These are phyloP conservation scores for Albula goreensis DNA, from an alignment of 2,113 vertebrate species.

Conservation along the genomic window DNA sequence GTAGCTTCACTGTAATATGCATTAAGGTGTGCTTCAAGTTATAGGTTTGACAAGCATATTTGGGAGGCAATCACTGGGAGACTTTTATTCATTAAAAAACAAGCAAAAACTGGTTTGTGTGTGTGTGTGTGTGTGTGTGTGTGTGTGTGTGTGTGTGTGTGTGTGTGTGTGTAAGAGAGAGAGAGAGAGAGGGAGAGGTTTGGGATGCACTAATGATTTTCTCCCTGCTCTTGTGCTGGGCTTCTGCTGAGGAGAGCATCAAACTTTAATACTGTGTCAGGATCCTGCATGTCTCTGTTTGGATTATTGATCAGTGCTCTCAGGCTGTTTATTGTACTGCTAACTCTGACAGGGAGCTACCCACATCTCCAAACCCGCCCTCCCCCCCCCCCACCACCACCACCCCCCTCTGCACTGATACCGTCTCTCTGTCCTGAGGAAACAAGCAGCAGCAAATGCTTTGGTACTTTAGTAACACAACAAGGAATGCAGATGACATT, in stretches of 20 bases:
- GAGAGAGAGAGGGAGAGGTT: background rate
- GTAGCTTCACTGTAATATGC: background rate
- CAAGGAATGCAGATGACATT: background rate
- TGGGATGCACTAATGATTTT: constrained; percentile 14
- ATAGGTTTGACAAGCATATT: background rate
- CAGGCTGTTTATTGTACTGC: constrained; percentile 24
- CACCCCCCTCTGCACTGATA: no score
- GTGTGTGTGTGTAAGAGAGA: background rate
- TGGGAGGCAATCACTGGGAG: background rate
- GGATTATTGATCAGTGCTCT: constrained; percentile 46
- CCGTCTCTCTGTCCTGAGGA: background rate
- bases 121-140: no score
- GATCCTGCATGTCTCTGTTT: constrained; percentile 13
- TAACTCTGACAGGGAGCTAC: background rate
- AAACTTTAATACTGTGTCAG: constrained; percentile 44
- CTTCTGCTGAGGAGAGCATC: constrained; percentile 31
- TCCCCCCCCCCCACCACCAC: background rate
- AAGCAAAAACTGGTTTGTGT: no score
- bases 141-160: no score
- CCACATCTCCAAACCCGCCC: background rate
- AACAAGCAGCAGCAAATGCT: background rate
- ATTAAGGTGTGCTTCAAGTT: background rate
- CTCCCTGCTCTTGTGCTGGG: background rate
- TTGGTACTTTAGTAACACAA: background rate
- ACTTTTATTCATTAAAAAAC: background rate